Evolutionary conservation across 2,113 vertebrate species (phyloP).

Genomic region (Chloebia gouldiae): DNA sequence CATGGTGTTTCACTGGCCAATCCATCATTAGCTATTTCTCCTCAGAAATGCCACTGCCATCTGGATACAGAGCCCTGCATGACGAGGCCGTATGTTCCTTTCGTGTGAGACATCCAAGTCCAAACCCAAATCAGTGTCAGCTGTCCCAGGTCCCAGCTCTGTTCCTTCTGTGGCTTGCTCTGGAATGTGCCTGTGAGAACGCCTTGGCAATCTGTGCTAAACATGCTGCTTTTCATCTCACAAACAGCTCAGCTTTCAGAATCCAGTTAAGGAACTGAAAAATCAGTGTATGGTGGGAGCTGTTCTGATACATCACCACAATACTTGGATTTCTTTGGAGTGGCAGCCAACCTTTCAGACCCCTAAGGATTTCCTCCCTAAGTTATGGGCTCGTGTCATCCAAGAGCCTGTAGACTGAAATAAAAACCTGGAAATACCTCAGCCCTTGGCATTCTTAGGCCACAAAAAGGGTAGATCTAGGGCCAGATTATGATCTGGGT

Average conservation of each 20-base stretch:
- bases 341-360: background rate
- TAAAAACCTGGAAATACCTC: slow-evolving; percentile 2
- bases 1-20: background rate
- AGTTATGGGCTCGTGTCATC: background rate
- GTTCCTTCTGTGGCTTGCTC: background rate
- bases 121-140: slow-evolving; percentile 16
- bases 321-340: background rate
- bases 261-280: slow-evolving; percentile 26
- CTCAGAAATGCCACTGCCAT: background rate
- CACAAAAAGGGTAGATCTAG: background rate
- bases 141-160: slow-evolving; percentile 27
- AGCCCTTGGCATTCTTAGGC: background rate
- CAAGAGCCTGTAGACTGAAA: background rate
- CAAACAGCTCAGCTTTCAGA: slow-evolving; percentile 25
- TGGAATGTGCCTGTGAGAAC: background rate
- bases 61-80: background rate
- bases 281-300: background rate
- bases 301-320: background rate
- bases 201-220: slow-evolving; percentile 1
- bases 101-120: background rate
- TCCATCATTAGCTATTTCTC: background rate
- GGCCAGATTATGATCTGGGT: background rate
- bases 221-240: slow-evolving; percentile 31
- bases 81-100: background rate
- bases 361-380: background rate